Evolutionary conservation across 2,888 invertebrate genomes (phyloP), one percentile per base, ranked within the genome.

Genomic region (Cordylochernes scorpioides): DNA sequence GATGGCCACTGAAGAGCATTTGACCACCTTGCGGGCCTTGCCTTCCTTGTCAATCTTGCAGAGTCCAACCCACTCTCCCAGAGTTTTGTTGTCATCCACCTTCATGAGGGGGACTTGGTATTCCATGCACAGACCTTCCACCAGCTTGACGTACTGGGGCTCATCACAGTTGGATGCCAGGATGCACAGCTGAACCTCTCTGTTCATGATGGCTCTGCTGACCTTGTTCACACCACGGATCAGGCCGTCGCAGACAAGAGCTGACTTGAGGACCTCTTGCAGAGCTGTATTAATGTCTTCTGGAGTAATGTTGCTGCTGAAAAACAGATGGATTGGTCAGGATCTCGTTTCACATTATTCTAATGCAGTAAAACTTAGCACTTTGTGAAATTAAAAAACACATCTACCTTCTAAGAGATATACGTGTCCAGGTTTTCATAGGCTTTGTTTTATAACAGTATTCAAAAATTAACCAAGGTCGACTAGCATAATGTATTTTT

Each of bases 1-100:
- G 6, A 44, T 40, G 17, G 42, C 42, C 17, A 42, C 40, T 37
- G 41, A 42, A 10, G 34, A 39, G 29, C 42, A 44, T 3, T 40
- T 39, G 15, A 40, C 43, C 10, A 44, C 37, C 63, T 99, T 99
- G 46, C 97, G 68, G 38, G 97, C 86, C 55, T 94, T 94, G 49
- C 97, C 97, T 46, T 91, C 86, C 52, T 78, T 86, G 63, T 99
- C 97, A 50, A 94, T 84, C 63, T 97, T 97, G 63, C 97, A 97
- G 36, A 97, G 68, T 42, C 97, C 97, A 27, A 88, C 80, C 91
- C 94, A 94, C 63, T 99, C 97, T 27, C 97, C 97, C 32, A 97
- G 66, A 54, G 88, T 88, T 61, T 94, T 94, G 63, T 91, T 94
- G 58, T 88, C 86, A 55, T 94, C 91, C 28, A 97, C 43, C 62